A percentile compares a stretch with the other conserved stretches of the same genome.
Evolutionary conservation across 2,113 vertebrate genomes (phyloP).

Genomic region (Salvelinus fontinalis): DNA sequence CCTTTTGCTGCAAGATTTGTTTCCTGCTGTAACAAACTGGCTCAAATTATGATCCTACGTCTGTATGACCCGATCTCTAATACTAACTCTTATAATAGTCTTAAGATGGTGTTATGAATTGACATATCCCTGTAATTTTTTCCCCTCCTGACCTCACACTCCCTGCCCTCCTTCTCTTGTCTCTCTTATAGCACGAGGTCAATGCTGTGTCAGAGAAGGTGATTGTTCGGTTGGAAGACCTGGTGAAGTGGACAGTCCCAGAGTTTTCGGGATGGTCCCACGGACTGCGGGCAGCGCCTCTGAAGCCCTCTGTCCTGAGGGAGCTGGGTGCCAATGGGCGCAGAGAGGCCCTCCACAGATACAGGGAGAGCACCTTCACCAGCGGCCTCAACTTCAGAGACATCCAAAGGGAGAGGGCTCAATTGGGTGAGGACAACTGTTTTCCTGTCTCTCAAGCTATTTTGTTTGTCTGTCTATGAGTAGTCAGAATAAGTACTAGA

Average conservation of each 20-base stretch:
- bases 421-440: constrained; percentile 79
- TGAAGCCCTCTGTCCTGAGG: constrained; percentile 72
- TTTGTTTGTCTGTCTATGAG: constrained; percentile 4
- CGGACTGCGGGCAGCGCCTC: constrained; percentile 79
- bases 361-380: constrained; percentile 87
- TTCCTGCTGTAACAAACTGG: no score
- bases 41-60: no score
- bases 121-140: neutral
- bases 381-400: constrained; percentile 96
- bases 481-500: neutral
- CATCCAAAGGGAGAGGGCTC: constrained; percentile 88
- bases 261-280: constrained; percentile 89
- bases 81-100: no score
- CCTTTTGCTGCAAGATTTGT: no score
- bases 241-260: constrained; percentile 90
- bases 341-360: constrained; percentile 83
- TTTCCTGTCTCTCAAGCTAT: neutral
- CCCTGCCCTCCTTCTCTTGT: neutral
- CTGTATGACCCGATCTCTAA: no score
- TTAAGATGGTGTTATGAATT: neutral
- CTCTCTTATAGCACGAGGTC: constrained; percentile 85
- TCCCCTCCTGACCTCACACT: neutral
- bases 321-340: constrained; percentile 84
- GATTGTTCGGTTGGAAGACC: constrained; percentile 89
- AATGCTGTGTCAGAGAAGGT: constrained; percentile 96